Conservation (phyloP, 1,140 invertebrate species). For the Periplaneta americana region DNA sequence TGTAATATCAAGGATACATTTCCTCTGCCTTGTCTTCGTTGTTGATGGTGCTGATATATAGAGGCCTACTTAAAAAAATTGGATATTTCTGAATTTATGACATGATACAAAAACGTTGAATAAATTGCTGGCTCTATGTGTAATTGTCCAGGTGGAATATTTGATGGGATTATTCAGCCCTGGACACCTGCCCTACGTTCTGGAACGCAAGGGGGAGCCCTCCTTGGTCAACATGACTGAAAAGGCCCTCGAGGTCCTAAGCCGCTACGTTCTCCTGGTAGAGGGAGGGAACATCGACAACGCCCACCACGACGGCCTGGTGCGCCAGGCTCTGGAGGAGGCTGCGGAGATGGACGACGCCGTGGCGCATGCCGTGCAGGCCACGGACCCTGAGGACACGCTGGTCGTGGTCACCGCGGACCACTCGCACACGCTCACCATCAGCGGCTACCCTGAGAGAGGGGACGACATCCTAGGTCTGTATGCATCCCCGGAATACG, state of each 20-base stretch:
- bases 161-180: slow-evolving; percentile 48
- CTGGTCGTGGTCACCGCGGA: slow-evolving; percentile 88
- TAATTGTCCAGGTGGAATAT: not conserved
- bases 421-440: slow-evolving; percentile 72
- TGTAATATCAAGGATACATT: too few relatives aligned
- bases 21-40: too few relatives aligned
- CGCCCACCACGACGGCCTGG: slow-evolving; percentile 78
- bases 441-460: slow-evolving; percentile 67
- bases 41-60: too few relatives aligned
- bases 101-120: too few relatives aligned
- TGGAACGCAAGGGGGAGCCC: slow-evolving; percentile 69
- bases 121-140: too few relatives aligned
- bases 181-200: slow-evolving; percentile 72
- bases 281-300: slow-evolving; percentile 85
- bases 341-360: slow-evolving; percentile 71
- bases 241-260: slow-evolving; percentile 75
- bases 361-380: slow-evolving; percentile 53
- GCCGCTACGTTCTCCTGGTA: slow-evolving; percentile 66
- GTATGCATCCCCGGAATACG: too few relatives aligned
- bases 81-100: too few relatives aligned
- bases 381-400: slow-evolving; percentile 60
- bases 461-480: slow-evolving; percentile 61
- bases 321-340: slow-evolving; percentile 72
- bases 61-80: too few relatives aligned
- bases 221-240: slow-evolving; percentile 82